A percentile compares a stretch with the other conserved stretches of the same genome.
Conservation (phyloP, 1,140 invertebrate genomes). For the Pantala flavescens region DNA sequence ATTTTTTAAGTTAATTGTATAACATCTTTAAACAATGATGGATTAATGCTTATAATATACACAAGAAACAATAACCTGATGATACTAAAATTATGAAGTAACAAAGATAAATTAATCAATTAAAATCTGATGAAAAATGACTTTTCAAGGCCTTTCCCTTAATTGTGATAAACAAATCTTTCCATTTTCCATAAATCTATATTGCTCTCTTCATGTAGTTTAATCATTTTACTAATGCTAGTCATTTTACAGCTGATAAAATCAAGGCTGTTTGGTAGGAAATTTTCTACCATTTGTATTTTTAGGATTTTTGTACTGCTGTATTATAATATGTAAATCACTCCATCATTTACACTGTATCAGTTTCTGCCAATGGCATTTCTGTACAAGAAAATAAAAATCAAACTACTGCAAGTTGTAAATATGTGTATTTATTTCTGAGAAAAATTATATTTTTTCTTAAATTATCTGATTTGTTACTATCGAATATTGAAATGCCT, state of each 20-base stretch:
- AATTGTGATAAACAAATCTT: constrained; percentile 8
- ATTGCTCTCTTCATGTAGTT: background rate
- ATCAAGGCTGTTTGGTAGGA: background rate
- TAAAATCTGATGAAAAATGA: background rate
- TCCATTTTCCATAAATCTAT: background rate
- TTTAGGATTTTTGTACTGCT: background rate
- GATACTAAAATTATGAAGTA: background rate
- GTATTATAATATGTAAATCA: constrained; percentile 11
- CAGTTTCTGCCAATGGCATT: background rate
- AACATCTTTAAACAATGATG: background rate
- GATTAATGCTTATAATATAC: background rate
- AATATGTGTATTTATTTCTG: too few relatives aligned
- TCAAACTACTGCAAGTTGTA: background rate
- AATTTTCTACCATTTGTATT: background rate
- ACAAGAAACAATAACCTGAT: background rate
- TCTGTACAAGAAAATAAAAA: background rate
- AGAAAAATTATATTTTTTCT: too few relatives aligned
- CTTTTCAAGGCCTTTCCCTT: background rate
- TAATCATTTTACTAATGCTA: background rate
- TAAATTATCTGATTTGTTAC: too few relatives aligned
- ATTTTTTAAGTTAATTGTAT: background rate
- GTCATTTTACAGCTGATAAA: background rate
- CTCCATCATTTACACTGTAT: background rate
- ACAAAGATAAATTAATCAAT: background rate
- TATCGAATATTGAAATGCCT: too few relatives aligned